A percentile compares a stretch with the other conserved stretches of the same genome.
These are phyloP conservation scores for Drosophila maculinotata DNA, from an alignment of 2,888 invertebrate genomes.

Conservation along the genomic window DNA sequence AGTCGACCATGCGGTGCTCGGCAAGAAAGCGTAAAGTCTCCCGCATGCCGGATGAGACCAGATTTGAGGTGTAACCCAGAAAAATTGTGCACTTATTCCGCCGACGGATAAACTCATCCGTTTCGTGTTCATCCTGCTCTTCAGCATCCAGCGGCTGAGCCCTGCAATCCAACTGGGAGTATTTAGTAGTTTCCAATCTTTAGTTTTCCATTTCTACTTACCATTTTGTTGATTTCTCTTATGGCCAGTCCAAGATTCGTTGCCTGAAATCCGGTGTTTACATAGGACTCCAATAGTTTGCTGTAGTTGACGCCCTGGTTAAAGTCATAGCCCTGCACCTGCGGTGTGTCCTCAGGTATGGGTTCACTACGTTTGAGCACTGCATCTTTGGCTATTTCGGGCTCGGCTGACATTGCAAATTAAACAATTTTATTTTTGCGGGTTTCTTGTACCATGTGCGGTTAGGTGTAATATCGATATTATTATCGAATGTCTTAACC, in stretches of 20 bases:
- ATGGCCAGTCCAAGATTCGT: conserved; percentile 97
- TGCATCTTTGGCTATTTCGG: conserved; percentile 88
- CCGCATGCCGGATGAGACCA: conserved; percentile 97
- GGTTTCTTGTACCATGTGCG: conserved; percentile 35
- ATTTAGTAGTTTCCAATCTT: conserved; percentile 22
- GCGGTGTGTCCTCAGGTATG: conserved; percentile 88
- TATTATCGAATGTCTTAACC: conserved; percentile 27
- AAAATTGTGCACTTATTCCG: conserved; percentile 96
- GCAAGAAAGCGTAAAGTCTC: conserved; percentile 95
- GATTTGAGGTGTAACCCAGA: conserved; percentile 98
- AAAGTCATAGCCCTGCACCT: conserved; percentile 96
- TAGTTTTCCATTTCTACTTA: conserved; percentile 71
- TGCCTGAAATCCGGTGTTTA: conserved; percentile 97
- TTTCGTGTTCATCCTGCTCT: conserved; percentile 88
- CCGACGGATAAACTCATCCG: conserved; percentile 92
- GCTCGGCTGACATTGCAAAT: conserved; percentile 76
- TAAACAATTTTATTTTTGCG: conserved; percentile 25
- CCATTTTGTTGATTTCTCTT: conserved; percentile 96
- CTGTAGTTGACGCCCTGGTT: conserved; percentile 95
- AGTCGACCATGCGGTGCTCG: conserved; percentile 95
- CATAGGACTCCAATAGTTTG: conserved; percentile 92
- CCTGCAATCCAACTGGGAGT: conserved; percentile 88
- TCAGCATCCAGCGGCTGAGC: conserved; percentile 89
- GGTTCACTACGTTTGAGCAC: conserved; percentile 90
- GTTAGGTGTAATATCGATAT: not conserved